These are phyloP conservation scores for Trichacis sp. DNA, from an alignment of 2,888 invertebrate genomes.

Conservation along the genomic window DNA sequence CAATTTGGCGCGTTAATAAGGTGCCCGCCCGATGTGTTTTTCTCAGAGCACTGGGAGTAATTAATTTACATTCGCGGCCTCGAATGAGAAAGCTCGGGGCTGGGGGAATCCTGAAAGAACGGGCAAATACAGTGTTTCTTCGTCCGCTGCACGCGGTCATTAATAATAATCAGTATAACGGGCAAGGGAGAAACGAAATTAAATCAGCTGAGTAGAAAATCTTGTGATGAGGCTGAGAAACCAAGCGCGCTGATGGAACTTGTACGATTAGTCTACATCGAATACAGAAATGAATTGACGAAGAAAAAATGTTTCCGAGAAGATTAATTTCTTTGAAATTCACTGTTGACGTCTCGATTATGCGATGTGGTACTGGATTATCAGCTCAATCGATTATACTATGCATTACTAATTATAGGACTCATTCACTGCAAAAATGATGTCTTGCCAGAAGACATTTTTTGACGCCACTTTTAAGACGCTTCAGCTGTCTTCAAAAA, in stretches of 20 bases:
- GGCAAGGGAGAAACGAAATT: slow-evolving; percentile 50
- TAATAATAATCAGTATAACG: slow-evolving; percentile 58
- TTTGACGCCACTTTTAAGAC: too few species aligned
- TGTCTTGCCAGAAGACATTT: too few species aligned
- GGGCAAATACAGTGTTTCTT: slow-evolving; percentile 42
- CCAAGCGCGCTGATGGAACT: slow-evolving; percentile 36
- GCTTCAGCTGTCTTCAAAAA: too few species aligned
- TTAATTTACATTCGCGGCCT: slow-evolving; percentile 66
- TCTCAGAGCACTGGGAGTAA: slow-evolving; percentile 57
- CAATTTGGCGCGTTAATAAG: slow-evolving; percentile 65
- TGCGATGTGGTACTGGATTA: slow-evolving; percentile 3
- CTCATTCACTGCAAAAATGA: slow-evolving; percentile 3
- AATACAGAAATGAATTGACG: slow-evolving; percentile 24
- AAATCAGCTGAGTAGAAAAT: slow-evolving; percentile 56
- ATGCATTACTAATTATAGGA: slow-evolving; percentile 19
- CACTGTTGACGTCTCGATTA: slow-evolving; percentile 12
- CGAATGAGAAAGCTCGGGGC: slow-evolving; percentile 51
- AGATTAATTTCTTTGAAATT: slow-evolving; percentile 6
- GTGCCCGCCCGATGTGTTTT: slow-evolving; percentile 62
- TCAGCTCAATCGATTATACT: slow-evolving; percentile 19
- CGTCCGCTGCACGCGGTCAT: slow-evolving; percentile 54
- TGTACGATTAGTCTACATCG: slow-evolving; percentile 42
- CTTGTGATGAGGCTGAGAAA: slow-evolving; percentile 43
- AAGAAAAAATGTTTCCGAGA: slow-evolving; percentile 7
- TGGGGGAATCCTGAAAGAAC: slow-evolving; percentile 42